Conservation (phyloP, 2,888 invertebrate species). For the Diploptera punctata region DNA sequence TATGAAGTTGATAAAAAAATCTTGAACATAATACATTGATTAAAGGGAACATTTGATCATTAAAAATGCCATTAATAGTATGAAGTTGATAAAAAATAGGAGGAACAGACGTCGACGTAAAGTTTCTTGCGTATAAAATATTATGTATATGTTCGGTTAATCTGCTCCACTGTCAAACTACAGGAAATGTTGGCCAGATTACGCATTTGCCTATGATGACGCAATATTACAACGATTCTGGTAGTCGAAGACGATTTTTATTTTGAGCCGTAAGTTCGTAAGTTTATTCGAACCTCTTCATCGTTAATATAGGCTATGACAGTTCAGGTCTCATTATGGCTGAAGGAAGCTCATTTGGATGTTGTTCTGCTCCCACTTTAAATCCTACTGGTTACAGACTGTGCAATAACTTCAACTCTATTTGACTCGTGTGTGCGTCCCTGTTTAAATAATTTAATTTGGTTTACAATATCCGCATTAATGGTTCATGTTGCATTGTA, state of each 20-base stretch:
- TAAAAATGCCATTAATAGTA: no score
- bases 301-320: not conserved
- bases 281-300: not conserved
- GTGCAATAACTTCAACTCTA: no score
- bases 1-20: not conserved
- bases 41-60: no score
- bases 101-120: not conserved
- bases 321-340: not conserved
- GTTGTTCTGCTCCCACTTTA: not conserved
- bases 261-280: not conserved
- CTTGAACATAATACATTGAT: no score
- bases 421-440: not conserved
- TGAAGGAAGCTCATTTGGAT: not conserved
- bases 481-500: not conserved
- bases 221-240: not conserved
- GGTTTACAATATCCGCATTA: not conserved
- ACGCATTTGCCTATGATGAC: not conserved
- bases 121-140: not conserved
- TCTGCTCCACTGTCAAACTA: not conserved
- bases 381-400: no score
- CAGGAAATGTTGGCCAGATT: not conserved
- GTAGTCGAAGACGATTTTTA: not conserved
- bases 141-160: not conserved
- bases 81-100: no score
- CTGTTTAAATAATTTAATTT: not conserved